A percentile compares a stretch with the other conserved stretches of the same genome.
These are phyloP conservation scores for Liparis tanakae DNA, from an alignment of 2,797 vertebrate genomes.

Conservation along the genomic window DNA sequence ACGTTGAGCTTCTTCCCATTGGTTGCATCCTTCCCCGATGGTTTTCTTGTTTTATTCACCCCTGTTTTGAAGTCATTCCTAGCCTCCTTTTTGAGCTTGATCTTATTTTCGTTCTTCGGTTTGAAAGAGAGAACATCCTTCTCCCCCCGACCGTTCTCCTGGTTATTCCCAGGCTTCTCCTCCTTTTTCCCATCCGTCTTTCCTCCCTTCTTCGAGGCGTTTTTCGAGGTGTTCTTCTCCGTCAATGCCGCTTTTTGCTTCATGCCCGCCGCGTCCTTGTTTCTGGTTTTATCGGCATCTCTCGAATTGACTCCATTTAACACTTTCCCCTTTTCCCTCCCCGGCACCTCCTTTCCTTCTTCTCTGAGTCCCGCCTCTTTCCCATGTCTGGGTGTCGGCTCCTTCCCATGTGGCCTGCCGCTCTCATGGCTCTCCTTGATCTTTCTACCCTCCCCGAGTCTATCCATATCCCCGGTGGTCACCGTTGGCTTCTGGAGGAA, in stretches of 20 bases:
- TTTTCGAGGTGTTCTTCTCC: constrained; percentile 75
- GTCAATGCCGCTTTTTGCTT: constrained; percentile 60
- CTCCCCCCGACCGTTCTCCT: constrained; percentile 68
- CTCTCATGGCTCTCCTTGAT: constrained; percentile 89
- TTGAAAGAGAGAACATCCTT: constrained; percentile 70
- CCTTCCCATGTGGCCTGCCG: constrained; percentile 79
- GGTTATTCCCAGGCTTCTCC: constrained; percentile 74
- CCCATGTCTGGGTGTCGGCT: constrained; percentile 57
- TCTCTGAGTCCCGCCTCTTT: constrained; percentile 69
- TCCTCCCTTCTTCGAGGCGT: constrained; percentile 75
- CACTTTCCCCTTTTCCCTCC: constrained; percentile 74
- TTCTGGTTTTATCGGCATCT: constrained; percentile 68
- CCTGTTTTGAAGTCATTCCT: constrained; percentile 82
- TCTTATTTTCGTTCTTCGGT: constrained; percentile 82
- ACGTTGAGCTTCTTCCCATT: constrained; percentile 63
- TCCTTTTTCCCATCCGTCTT: constrained; percentile 75
- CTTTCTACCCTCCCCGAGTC: constrained; percentile 65
- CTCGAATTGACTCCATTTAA: constrained; percentile 58
- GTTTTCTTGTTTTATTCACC: constrained; percentile 69
- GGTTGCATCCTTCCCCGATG: constrained; percentile 62
- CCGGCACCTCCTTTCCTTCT: constrained; percentile 64
- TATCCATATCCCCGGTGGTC: constrained; percentile 78
- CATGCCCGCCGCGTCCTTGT: constrained; percentile 50
- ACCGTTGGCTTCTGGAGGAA: constrained; percentile 85
- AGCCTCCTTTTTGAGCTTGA: constrained; percentile 76